Evolutionary conservation across 2,888 invertebrate species (phyloP), one percentile per base, ranked within the genome.

Genomic region (Plusia festucae): DNA sequence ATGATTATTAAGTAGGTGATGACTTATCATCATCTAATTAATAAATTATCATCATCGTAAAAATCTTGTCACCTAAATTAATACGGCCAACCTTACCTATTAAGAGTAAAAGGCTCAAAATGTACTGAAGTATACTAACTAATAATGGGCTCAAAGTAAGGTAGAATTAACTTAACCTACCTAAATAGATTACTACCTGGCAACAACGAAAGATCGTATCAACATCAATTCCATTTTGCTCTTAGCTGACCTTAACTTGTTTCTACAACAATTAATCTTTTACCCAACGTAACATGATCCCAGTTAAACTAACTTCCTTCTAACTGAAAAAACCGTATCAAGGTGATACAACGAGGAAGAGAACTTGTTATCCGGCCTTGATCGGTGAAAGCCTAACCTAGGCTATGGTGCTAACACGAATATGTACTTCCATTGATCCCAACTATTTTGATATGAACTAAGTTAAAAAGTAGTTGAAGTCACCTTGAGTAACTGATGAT

Each of bases 301-400:
- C 53, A 60, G 49, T 71, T 40, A 57, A 60, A 76, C 78, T 67
- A 54, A 82, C 82, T 82, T 82, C 82, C 82, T 81, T 70, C 69
- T 80, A 80, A 76, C 70, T 63, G 76, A 80, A 81, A 82, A 69
- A 40, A 40, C 40, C 64, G 55, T 80, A 81, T 73, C 81, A 81
- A 81, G 81, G 81, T 80, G 80, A 71, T 60, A 60, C 54, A 30
- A 81, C 69, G 58, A 81, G 81, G 81, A 81, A 81, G 70, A 68
- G 70, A 79, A 71, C 70, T 63, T 62, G n/a, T 65, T 72, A 70
- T 71, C 68, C 68, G 46, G 53, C 82, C 81, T 81, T 80, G 72
- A 54, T 20, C 49, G 62, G 82, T 78, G 82, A 82, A 82, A 82
- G 82, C 78, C 53, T 69, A 68, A 71, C 82, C 75, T 68, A 61